Conservation (phyloP, 2,888 invertebrate species). For the Eupsilia transversa region DNA sequence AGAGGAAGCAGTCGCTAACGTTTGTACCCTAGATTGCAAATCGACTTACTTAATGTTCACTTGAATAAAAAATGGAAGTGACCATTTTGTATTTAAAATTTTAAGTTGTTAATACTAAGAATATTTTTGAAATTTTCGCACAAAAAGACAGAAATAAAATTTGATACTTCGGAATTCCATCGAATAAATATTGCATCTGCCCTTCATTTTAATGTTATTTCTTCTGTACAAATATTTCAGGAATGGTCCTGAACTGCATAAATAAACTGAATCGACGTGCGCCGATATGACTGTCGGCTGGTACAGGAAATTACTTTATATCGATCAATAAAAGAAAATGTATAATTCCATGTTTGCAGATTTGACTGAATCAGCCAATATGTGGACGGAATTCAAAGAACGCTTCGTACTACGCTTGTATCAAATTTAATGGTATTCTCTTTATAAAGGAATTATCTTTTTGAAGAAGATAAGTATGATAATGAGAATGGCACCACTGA, state of each 20-base stretch:
- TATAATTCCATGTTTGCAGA: conserved; percentile 21
- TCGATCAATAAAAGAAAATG: conserved; percentile 22
- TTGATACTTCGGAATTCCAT: not conserved
- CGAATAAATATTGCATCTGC: not conserved
- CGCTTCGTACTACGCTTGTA: not conserved
- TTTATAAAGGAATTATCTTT: not conserved
- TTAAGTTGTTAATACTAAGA: not conserved
- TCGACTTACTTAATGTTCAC: conserved; percentile 54
- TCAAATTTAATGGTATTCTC: not conserved
- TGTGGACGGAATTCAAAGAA: not conserved
- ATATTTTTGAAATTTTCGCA: not conserved
- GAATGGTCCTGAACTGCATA: conserved; percentile 1
- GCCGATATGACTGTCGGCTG: not conserved
- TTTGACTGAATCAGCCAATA: not conserved
- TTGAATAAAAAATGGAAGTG: conserved; percentile 55
- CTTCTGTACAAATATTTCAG: not conserved
- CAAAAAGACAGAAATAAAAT: not conserved
- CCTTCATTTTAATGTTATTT: conserved; percentile 5
- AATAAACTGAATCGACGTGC: conserved; percentile 9
- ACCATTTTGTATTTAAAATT: conserved; percentile 12
- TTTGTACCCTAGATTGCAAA: conserved; percentile 64
- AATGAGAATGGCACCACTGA: not conserved
- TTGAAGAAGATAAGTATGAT: not conserved
- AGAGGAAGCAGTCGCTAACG: conserved; percentile 56
- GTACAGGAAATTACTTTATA: conserved; percentile 21